Evolutionary conservation across 2,797 vertebrate species (phyloP).

Genomic region (Myioborus melanocephalus): DNA sequence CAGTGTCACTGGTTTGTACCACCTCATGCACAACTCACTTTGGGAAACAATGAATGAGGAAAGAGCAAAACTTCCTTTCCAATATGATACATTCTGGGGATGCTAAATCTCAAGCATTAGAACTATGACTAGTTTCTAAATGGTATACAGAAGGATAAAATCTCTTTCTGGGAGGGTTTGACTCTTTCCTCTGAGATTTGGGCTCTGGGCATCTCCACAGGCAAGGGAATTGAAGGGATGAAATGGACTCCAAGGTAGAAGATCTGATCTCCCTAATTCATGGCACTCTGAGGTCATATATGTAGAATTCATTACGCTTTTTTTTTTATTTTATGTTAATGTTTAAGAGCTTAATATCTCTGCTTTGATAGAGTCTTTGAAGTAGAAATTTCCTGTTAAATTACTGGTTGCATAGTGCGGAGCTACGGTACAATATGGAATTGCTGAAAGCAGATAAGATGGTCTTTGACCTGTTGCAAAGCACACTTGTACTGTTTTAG

Average conservation of each 20-base stretch:
- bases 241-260: background rate
- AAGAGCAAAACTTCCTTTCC: background rate
- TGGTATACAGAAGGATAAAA: background rate
- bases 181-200: accelerated
- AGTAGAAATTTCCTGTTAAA: background rate
- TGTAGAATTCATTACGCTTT: background rate
- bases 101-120: background rate
- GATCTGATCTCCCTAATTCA: background rate
- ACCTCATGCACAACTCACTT: background rate
- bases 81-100: background rate
- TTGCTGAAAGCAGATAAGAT: background rate
- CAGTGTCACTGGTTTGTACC: slow-evolving; percentile 46
- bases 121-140: background rate
- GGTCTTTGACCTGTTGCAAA: background rate
- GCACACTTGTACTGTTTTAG: background rate
- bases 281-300: background rate
- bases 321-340: background rate
- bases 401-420: background rate
- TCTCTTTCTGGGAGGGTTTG: background rate
- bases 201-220: background rate
- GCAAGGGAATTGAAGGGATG: background rate
- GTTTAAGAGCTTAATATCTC: background rate
- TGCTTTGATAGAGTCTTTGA: background rate
- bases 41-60: background rate
- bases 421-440: background rate